Conservation (phyloP, 2,797 vertebrate species). For the Ctenopoma kingsleyae region DNA sequence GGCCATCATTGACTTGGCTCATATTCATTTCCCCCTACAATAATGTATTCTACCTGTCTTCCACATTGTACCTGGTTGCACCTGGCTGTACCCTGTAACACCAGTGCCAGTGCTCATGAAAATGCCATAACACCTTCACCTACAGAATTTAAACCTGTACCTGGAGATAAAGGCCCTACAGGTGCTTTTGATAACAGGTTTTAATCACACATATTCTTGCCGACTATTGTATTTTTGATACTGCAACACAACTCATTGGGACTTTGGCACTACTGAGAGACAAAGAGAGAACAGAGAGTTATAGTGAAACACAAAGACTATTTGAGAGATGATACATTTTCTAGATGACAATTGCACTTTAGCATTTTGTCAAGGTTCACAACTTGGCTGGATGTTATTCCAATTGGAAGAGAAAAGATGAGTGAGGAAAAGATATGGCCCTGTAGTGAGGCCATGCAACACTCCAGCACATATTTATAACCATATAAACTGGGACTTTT, state of each 20-base stretch:
- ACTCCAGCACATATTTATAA: constrained; percentile 24
- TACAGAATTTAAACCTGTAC: too few species aligned
- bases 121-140: too few species aligned
- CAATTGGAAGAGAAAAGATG: neutral
- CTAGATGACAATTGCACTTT: neutral
- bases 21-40: too few species aligned
- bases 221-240: neutral
- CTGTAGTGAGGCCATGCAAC: constrained; percentile 1
- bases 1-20: too few species aligned
- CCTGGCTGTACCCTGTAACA: too few species aligned
- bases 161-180: too few species aligned
- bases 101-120: too few species aligned
- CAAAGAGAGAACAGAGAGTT: neutral
- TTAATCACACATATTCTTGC: neutral
- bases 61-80: too few species aligned
- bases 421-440: constrained; percentile 11
- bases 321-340: neutral
- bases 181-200: neutral
- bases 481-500: constrained; percentile 16
- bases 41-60: too few species aligned
- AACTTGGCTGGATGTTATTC: constrained; percentile 5
- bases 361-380: constrained; percentile 13
- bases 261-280: neutral
- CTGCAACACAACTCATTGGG: constrained; percentile 4
- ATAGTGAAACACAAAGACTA: neutral